These are phyloP conservation scores for Brachionus rubens DNA, from an alignment of 1,140 invertebrate species.

Conservation along the genomic window DNA sequence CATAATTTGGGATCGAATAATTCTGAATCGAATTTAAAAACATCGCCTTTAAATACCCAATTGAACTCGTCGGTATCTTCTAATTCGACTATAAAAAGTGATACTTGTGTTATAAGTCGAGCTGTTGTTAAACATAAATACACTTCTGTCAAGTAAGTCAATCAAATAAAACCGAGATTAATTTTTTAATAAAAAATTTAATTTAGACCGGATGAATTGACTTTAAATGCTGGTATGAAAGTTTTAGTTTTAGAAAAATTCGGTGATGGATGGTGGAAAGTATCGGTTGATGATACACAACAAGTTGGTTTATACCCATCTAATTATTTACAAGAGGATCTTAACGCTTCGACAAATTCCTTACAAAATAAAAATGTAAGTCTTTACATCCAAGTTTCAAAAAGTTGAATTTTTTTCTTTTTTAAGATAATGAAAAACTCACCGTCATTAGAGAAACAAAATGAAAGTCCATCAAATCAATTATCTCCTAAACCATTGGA, in stretches of 20 bases:
- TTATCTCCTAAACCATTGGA: conserved; percentile 2
- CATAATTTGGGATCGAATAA: conserved; percentile 68
- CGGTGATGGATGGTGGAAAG: conserved; percentile 97
- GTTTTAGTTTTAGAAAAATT: conserved; percentile 96
- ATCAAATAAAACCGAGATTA: conserved; percentile 49
- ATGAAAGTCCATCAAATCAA: background rate
- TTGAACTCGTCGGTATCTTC: conserved; percentile 25
- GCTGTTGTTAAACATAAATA: conserved; percentile 63
- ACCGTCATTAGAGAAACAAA: background rate
- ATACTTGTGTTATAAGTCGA: conserved; percentile 66
- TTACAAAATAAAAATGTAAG: conserved; percentile 24
- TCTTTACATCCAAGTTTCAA: too few species aligned
- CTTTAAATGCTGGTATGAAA: conserved; percentile 66
- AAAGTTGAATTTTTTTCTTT: conserved; percentile 29
- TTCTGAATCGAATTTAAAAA: background rate
- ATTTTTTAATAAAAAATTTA: conserved; percentile 88
- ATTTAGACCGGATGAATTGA: conserved; percentile 93
- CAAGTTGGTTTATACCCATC: background rate
- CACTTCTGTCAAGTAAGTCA: conserved; percentile 64
- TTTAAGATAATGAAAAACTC: conserved; percentile 13
- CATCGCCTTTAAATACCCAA: conserved; percentile 21
- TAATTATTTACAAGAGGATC: background rate
- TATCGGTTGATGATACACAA: background rate
- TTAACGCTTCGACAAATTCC: background rate
- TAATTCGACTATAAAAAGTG: conserved; percentile 64